Conservation (phyloP, 2,797 vertebrate genomes). For the Craterocephalus amniculus region DNA sequence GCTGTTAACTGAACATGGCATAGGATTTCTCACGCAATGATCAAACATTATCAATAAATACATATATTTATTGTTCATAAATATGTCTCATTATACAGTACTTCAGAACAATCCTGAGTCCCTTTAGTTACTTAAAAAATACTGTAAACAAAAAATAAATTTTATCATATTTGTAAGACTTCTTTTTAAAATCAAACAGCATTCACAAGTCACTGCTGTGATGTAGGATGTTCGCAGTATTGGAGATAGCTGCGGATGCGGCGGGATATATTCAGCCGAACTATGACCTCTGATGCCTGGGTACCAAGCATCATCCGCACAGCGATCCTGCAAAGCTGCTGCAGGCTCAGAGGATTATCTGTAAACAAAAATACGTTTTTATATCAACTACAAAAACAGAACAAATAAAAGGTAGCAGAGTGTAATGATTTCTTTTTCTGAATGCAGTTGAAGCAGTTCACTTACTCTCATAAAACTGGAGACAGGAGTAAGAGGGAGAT, state of each 20-base stretch:
- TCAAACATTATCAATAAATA: neutral
- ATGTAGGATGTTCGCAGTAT: constrained; percentile 27
- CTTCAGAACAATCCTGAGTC: neutral
- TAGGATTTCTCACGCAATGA: neutral
- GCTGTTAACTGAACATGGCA: neutral
- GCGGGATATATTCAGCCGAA: constrained; percentile 82
- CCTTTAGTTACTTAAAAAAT: neutral
- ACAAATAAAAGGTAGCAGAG: neutral
- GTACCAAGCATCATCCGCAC: constrained; percentile 82
- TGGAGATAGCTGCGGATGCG: constrained; percentile 83
- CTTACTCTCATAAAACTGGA: constrained; percentile 87
- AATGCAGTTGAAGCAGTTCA: neutral
- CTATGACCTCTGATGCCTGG: constrained; percentile 80
- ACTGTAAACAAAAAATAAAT: neutral
- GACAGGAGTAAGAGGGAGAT: constrained; percentile 79
- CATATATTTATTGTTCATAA: neutral
- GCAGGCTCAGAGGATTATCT: constrained; percentile 86
- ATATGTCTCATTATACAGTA: neutral
- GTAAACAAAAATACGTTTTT: neutral
- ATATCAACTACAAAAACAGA: neutral
- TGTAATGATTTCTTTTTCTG: neutral
- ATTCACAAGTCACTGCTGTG: neutral
- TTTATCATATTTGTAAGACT: neutral
- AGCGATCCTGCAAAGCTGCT: constrained; percentile 87
- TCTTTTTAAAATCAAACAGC: neutral